Base-by-base conservation (phyloP, 2,888 invertebrate species). In the Podabrus alpinus region DNA sequence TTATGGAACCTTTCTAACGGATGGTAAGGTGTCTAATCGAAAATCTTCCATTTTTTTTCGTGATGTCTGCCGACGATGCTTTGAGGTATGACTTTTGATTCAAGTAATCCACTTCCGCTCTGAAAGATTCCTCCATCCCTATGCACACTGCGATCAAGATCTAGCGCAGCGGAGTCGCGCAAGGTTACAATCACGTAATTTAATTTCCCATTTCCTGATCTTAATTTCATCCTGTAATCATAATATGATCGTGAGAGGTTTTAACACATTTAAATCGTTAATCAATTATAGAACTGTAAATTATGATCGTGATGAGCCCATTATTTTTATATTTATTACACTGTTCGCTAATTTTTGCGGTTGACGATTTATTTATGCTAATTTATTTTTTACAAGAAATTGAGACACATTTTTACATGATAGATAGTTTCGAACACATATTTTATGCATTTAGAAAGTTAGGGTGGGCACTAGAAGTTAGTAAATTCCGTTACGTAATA, bases 391-490 rank as follows among this genome's bases (percentile, higher is more conserved):
- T 64, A 64, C 21, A 19, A 64, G 59, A 59, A 25, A 61, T 62
- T 25, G 29, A 16, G 45, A 62, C 69, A 73, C 29, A 73, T 73
- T 69, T 15, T 68, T 69, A 71, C 29, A 66, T 71, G 71, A 71
- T 71, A 59, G 60, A 71, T 71, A 59, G 60, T 67, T 71, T 66
- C 66, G n/a, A 71, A 66, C 21, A 59, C 45, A 24, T 64, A 71
- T 59, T 66, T 66, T 71, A 59, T 69, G 72, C 71, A 68, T 71
- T 75, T 71, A 69, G 69, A 71, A 68, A 74, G 74, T 74, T 69
- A 68, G 59, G 16, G 66, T 71, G 66, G 71, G 64, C 64, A 59
- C 62, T n/a, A 59, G 66, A 59, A 69, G 69, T 72, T 72, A 19
- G 16, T 66, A 68, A 73, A 68, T 68, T 69, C 69, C 59, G 64